Percentiles rank a stretch among this genome's conserved stretches.
phyloP scores from a whole-genome alignment of 2,888 invertebrate genomes.

The Drosophila stalkeri region DNA sequence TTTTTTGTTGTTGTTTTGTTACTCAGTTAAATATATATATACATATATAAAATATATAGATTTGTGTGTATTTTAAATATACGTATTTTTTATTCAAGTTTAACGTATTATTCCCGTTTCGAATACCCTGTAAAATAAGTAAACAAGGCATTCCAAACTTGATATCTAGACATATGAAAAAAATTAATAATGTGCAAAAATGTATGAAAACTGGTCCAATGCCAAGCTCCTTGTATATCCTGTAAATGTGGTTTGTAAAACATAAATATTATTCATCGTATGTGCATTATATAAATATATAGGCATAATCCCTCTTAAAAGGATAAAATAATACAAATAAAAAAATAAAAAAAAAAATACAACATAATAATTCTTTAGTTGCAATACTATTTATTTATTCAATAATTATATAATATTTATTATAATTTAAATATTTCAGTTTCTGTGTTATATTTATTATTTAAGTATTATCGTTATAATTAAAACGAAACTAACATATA shows the following conservation, averaged over 20 bases:
- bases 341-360: too few species aligned
- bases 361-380: too few species aligned
- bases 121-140: slow-evolving; percentile 12
- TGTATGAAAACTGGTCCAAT: background rate
- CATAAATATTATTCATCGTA: too few species aligned
- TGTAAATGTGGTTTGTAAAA: background rate
- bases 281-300: too few species aligned
- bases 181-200: background rate
- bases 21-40: background rate
- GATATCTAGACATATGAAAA: background rate
- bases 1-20: slow-evolving; percentile 20
- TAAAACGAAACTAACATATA: background rate
- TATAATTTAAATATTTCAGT: too few species aligned
- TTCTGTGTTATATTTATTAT: too few species aligned
- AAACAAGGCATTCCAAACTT: background rate
- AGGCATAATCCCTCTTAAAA: too few species aligned
- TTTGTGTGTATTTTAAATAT: background rate
- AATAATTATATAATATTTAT: too few species aligned
- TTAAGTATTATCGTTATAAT: too few species aligned
- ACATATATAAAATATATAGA: background rate
- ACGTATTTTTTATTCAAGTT: slow-evolving; percentile 9
- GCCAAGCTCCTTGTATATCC: background rate
- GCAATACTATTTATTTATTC: too few species aligned
- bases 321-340: too few species aligned
- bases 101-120: slow-evolving; percentile 23